A percentile compares a stretch with the other conserved stretches of the same genome.
phyloP scores from a whole-genome alignment of 2,113 vertebrate species.

The Odontophorus gujanensis region DNA sequence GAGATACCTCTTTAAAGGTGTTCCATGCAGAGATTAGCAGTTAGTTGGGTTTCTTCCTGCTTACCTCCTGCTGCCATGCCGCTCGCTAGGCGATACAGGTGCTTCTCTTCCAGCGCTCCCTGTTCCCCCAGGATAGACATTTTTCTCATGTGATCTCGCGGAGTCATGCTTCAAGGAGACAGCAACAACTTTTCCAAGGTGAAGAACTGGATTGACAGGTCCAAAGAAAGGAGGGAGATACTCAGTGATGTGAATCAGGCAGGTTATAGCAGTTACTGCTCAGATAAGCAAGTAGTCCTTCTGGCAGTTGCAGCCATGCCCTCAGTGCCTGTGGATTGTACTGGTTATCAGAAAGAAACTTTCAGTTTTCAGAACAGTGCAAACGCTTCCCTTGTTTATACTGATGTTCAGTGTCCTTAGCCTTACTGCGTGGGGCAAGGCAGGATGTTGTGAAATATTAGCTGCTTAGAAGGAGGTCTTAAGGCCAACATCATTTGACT shows the following conservation, averaged over 20 bases:
- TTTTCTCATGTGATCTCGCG: conserved; percentile 87
- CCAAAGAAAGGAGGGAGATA: background rate
- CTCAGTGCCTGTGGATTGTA: background rate
- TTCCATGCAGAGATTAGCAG: background rate
- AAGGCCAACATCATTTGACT: background rate
- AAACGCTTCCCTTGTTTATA: background rate
- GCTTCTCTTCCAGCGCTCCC: conserved; percentile 85
- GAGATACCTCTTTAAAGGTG: background rate
- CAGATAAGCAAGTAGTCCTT: background rate
- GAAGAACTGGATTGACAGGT: background rate
- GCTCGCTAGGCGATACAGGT: conserved; percentile 85
- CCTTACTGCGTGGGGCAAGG: background rate
- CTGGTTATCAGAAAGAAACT: background rate
- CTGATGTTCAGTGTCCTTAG: background rate
- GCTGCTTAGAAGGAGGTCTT: background rate
- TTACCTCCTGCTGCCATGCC: conserved; percentile 90
- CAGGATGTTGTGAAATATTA: background rate
- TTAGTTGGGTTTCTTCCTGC: background rate
- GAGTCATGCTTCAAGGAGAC: conserved; percentile 81
- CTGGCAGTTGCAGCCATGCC: background rate
- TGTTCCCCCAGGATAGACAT: conserved; percentile 86
- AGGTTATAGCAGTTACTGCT: background rate
- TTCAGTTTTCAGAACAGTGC: background rate
- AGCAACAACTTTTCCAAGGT: background rate
- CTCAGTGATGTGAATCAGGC: background rate